phyloP scores from a whole-genome alignment of 1,140 invertebrate species.

The Eueides isabella region DNA sequence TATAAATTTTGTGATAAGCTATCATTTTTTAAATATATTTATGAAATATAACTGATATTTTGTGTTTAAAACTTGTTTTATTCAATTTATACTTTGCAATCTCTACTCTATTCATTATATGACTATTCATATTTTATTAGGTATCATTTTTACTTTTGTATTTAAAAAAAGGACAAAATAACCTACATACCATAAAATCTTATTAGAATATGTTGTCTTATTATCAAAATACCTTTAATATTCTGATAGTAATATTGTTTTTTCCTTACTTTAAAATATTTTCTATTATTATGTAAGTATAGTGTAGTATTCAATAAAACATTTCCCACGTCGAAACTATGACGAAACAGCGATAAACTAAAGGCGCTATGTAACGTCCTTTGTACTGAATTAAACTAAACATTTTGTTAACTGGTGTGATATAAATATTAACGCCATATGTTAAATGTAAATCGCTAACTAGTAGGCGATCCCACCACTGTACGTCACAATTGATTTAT shows the following conservation, averaged over 20 bases:
- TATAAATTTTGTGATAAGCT: slow-evolving; percentile 26
- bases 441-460: background rate
- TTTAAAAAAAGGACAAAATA: too few relatives aligned
- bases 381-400: background rate
- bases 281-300: background rate
- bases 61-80: background rate
- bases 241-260: too few relatives aligned
- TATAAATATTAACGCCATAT: background rate
- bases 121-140: background rate
- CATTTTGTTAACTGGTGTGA: background rate
- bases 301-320: background rate
- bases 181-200: too few relatives aligned
- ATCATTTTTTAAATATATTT: slow-evolving; percentile 5
- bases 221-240: too few relatives aligned
- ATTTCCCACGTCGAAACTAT: background rate
- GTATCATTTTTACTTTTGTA: too few relatives aligned
- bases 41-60: slow-evolving; percentile 10
- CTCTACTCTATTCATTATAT: background rate
- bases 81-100: background rate
- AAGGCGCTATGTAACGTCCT: background rate
- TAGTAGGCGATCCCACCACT: background rate
- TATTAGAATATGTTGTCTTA: too few relatives aligned
- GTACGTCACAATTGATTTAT: background rate
- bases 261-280: too few relatives aligned
- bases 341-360: background rate